phyloP scores from a whole-genome alignment of 2,888 invertebrate species.

The Lithophane semibrunnea region DNA sequence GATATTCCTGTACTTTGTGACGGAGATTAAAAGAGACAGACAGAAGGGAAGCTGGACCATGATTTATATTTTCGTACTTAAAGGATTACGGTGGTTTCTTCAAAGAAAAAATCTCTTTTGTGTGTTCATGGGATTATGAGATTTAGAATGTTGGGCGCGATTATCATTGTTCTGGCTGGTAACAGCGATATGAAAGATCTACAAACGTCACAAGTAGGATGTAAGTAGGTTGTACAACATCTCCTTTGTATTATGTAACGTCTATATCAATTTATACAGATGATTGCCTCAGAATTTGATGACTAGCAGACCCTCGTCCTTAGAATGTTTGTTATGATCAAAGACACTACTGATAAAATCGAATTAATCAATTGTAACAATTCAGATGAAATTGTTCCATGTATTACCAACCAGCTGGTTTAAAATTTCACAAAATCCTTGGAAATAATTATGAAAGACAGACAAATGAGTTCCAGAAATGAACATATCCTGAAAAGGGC shows the following conservation, averaged over 20 bases:
- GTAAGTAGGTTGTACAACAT: background rate
- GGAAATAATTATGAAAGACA: conserved; percentile 25
- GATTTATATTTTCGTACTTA: conserved; percentile 62
- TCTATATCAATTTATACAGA: background rate
- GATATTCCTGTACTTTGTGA: conserved; percentile 64
- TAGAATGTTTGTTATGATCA: background rate
- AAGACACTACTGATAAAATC: background rate
- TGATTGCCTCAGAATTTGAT: background rate
- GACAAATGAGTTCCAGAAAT: conserved; percentile 32
- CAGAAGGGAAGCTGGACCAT: conserved; percentile 56
- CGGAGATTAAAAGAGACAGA: conserved; percentile 68
- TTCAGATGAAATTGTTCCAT: background rate
- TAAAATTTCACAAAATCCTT: conserved; percentile 4
- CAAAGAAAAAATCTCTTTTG: conserved; percentile 52
- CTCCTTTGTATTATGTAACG: background rate
- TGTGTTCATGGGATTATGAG: conserved; percentile 44
- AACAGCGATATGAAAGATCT: conserved; percentile 22
- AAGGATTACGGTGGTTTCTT: conserved; percentile 52
- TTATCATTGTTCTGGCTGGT: conserved; percentile 28
- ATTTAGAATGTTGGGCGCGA: conserved; percentile 38
- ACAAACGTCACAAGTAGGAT: background rate
- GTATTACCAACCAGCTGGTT: too few species aligned
- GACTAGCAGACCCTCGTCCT: background rate
- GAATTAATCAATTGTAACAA: background rate
- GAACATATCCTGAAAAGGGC: conserved; percentile 36